Evolutionary conservation across 2,113 vertebrate species (phyloP).

Genomic region (Grus americana): DNA sequence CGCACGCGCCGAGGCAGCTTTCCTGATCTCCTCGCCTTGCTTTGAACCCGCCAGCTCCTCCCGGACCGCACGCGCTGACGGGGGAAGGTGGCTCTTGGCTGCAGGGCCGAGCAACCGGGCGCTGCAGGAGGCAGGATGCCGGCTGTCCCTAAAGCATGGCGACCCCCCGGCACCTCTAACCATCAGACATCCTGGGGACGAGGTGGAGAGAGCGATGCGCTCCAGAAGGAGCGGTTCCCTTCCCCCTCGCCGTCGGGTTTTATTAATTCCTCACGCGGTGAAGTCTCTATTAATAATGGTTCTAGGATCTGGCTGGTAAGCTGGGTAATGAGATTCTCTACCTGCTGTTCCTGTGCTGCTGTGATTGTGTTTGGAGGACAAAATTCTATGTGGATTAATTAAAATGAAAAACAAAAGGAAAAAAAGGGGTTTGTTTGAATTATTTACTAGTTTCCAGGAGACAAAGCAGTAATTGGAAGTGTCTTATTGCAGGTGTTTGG

Average conservation of each 20-base stretch:
- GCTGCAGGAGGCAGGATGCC: not conserved
- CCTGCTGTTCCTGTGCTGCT: conserved; percentile 40
- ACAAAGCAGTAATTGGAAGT: conserved; percentile 16
- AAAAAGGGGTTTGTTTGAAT: conserved; percentile 32
- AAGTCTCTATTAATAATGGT: conserved; percentile 41
- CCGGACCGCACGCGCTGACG: fast-evolving
- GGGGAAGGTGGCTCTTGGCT: too few relatives aligned
- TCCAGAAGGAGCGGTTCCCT: not conserved
- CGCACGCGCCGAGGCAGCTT: not conserved
- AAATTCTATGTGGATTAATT: conserved; percentile 69
- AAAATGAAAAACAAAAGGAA: conserved; percentile 54
- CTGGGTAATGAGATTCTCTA: conserved; percentile 18
- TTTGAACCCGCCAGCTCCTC: fast-evolving
- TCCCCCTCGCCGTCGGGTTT: not conserved
- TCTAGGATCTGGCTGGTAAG: not conserved
- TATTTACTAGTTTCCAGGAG: conserved; percentile 67
- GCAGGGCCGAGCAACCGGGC: fast-evolving
- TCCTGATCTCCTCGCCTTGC: not conserved
- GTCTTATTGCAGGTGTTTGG: not conserved
- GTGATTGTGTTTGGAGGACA: not conserved
- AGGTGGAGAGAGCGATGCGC: not conserved
- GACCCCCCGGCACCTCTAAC: not conserved
- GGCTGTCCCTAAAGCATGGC: not conserved
- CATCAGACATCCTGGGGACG: not conserved
- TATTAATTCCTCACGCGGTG: not conserved